phyloP scores from a whole-genome alignment of 2,113 vertebrate species.

The Euleptes europaea region DNA sequence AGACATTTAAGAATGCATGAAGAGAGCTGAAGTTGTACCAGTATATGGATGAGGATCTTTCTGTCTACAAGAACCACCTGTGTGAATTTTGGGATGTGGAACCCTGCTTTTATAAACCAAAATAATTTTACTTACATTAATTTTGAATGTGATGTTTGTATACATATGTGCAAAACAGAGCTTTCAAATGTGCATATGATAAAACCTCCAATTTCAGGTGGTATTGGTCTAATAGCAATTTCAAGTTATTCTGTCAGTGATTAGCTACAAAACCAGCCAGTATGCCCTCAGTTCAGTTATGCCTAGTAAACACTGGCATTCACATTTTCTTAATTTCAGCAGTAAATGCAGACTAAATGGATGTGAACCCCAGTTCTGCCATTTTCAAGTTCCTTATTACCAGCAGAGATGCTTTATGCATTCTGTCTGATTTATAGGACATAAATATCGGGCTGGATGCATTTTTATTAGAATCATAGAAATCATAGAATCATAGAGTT shows the following conservation, averaged over 20 bases:
- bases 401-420: constrained; percentile 21
- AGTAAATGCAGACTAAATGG: constrained; percentile 16
- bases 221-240: background rate
- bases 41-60: background rate
- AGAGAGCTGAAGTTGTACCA: constrained; percentile 21
- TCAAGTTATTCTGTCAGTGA: background rate
- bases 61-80: constrained; percentile 4
- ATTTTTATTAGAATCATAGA: too few relatives aligned
- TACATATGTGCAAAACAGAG: background rate
- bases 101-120: constrained; percentile 9
- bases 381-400: constrained; percentile 10
- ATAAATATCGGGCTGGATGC: constrained; percentile 24
- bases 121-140: background rate
- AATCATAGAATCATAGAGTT: too few relatives aligned
- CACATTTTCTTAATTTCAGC: constrained; percentile 24
- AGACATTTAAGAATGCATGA: background rate
- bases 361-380: constrained; percentile 21
- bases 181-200: background rate
- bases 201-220: background rate
- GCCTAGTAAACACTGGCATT: constrained; percentile 14
- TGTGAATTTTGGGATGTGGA: background rate
- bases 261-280: constrained; percentile 14
- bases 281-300: background rate
- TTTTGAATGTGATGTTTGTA: constrained; percentile 6
- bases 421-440: constrained; percentile 29